Evolutionary conservation across 1,140 invertebrate genomes (phyloP), one percentile per base, ranked within the genome.

Genomic region (Musca vetustissima): DNA sequence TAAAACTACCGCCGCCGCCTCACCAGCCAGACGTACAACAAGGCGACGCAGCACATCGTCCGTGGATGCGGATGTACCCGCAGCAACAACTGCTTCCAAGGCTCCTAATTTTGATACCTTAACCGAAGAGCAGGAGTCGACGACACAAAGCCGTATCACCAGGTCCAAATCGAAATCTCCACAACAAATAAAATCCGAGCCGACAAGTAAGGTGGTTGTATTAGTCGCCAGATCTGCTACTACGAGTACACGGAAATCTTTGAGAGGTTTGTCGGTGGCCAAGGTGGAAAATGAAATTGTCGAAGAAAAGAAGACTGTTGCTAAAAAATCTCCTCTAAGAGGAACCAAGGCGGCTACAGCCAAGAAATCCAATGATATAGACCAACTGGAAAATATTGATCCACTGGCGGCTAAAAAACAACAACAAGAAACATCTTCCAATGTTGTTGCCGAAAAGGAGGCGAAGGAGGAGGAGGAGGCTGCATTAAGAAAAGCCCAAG

Each of bases 151-250:
- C 8, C 28, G 28, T 4, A 48, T 75, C 6, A 78, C 75, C 7
- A 74, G 77, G 19, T 79, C 74, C 4, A 73, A 73, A 72, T 79
- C 77, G 0, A 76, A 73, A 17, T 76, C 76, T 2, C 78, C 78
- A 22, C 73, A 73, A 8, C 28, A 50, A 53, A n/a, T 6, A 7
- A 57, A 70, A n/a, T 9, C 17, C 11, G 25, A 59, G 17, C 15
- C 25, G 53, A 24, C 52, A n/a, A 13, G 36, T 21, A 24, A 25
- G 15, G 8, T 25, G 1, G 17, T 19, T 8, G 25, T n/a, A n/a
- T n/a, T n/a, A n/a, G n/a, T n/a, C 52, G 32, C 21, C 17, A 48
- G 8, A 8, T 4, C 3, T 28, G 28, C 28, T 8, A 28, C 3
- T 8, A 28, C 8, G 3, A 28, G n/a, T n/a, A 28, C 28, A 28